These are phyloP conservation scores for Epinephelus coioides DNA, from an alignment of 2,797 vertebrate species.

Conservation along the genomic window DNA sequence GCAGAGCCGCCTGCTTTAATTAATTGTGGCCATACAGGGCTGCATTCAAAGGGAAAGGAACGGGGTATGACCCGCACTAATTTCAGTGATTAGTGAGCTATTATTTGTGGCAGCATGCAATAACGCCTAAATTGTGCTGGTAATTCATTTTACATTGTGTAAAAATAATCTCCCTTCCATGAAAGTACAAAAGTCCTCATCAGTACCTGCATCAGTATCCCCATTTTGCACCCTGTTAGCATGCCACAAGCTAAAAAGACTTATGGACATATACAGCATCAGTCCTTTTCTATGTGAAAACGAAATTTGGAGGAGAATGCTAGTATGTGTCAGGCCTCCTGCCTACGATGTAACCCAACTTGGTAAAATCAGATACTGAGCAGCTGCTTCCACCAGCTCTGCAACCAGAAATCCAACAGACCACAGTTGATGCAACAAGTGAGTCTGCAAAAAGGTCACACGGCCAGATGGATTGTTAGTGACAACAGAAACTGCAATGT, in stretches of 20 bases:
- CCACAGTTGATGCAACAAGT: slow-evolving; percentile 26
- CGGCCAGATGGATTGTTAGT: slow-evolving; percentile 14
- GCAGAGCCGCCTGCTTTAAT: slow-evolving; percentile 1
- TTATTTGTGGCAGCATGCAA: background rate
- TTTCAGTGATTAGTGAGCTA: background rate
- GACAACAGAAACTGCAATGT: slow-evolving; percentile 21
- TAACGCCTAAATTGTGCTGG: background rate
- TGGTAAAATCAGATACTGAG: slow-evolving; percentile 3
- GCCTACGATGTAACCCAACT: background rate
- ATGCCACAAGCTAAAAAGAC: background rate
- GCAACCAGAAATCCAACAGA: background rate
- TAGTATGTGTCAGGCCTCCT: slow-evolving; percentile 1
- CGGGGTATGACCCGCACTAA: slow-evolving; percentile 5
- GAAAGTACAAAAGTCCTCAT: background rate
- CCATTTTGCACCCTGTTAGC: background rate
- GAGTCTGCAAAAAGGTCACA: slow-evolving; percentile 22
- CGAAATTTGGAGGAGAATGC: background rate
- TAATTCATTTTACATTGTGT: background rate
- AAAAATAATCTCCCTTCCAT: background rate
- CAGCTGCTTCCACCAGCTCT: background rate
- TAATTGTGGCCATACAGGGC: background rate
- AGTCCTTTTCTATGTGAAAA: background rate
- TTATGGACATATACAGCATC: background rate
- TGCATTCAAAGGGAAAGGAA: background rate
- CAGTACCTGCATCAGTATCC: background rate